A percentile compares a stretch with the other conserved stretches of the same genome.
These are phyloP conservation scores for Atopsyche davidsoni DNA, from an alignment of 1,140 invertebrate species.

Conservation along the genomic window DNA sequence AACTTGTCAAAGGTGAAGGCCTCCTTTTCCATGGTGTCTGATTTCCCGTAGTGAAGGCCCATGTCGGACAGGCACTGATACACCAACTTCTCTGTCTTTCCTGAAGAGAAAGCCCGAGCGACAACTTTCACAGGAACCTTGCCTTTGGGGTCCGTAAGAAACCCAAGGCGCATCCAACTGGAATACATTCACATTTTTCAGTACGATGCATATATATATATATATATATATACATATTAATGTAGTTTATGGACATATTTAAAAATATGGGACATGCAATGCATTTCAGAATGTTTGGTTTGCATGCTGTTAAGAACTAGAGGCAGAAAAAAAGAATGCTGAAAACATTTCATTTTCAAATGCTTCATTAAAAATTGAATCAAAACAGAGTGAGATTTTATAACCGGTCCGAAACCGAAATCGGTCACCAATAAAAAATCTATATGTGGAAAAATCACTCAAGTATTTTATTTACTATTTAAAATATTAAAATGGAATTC, in stretches of 20 bases:
- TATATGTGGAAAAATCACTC: too few species aligned
- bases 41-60: constrained; percentile 92
- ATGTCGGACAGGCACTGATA: constrained; percentile 95
- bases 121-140: constrained; percentile 97
- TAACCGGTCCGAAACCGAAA: too few species aligned
- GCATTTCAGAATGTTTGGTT: neutral
- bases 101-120: constrained; percentile 93
- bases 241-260: too few species aligned
- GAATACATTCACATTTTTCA: constrained; percentile 33
- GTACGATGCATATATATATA: constrained; percentile 9
- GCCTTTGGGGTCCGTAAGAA: constrained; percentile 85
- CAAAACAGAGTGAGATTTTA: too few species aligned
- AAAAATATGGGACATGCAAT: neutral
- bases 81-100: constrained; percentile 96
- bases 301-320: too few species aligned
- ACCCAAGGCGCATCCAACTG: constrained; percentile 96
- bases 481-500: too few species aligned
- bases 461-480: too few species aligned
- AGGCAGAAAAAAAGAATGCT: too few species aligned
- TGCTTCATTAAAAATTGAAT: too few species aligned
- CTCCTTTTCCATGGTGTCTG: constrained; percentile 89
- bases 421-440: too few species aligned
- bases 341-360: too few species aligned
- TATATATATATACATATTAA: neutral
- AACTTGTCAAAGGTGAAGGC: constrained; percentile 99